Evolutionary conservation across 2,113 vertebrate species (phyloP).

Genomic region (Callionymus lyra): DNA sequence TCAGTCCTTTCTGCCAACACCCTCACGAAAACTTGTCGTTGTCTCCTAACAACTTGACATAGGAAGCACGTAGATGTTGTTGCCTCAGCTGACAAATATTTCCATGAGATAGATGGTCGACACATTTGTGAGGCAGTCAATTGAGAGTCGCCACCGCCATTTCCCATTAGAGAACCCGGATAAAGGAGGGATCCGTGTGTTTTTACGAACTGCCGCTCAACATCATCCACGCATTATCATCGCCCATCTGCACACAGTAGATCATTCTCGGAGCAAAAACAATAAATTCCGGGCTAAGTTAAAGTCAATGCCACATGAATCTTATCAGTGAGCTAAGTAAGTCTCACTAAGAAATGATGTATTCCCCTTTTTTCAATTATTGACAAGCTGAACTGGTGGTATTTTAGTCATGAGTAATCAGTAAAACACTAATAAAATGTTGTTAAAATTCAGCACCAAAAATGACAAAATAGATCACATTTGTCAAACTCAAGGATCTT

Average conservation of each 20-base stretch:
- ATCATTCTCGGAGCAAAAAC: constrained; percentile 12
- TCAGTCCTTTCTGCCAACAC: neutral
- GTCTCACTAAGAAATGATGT: too few species aligned
- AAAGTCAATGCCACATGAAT: too few species aligned
- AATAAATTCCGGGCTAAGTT: too few species aligned
- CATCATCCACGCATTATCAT: constrained; percentile 4
- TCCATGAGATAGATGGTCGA: constrained; percentile 4
- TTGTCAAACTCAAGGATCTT: too few species aligned
- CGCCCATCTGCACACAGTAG: constrained; percentile 5
- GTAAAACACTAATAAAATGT: too few species aligned
- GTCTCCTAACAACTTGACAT: constrained; percentile 38
- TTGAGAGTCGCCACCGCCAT: constrained; percentile 21
- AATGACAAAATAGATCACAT: too few species aligned
- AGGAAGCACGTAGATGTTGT: constrained; percentile 6
- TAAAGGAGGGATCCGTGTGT: constrained; percentile 3
- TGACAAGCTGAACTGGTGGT: too few species aligned
- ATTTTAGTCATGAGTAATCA: too few species aligned
- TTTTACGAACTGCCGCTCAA: constrained; percentile 3
- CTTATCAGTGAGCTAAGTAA: too few species aligned
- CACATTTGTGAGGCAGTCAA: constrained; percentile 10
- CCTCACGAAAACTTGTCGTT: constrained; percentile 28
- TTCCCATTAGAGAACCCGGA: too few species aligned
- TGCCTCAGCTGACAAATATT: neutral
- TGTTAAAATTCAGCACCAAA: too few species aligned
- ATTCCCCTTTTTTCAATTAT: too few species aligned